A percentile compares a stretch with the other conserved stretches of the same genome.
Evolutionary conservation across 2,888 invertebrate genomes (phyloP).

Genomic region (Cephalotes varians): DNA sequence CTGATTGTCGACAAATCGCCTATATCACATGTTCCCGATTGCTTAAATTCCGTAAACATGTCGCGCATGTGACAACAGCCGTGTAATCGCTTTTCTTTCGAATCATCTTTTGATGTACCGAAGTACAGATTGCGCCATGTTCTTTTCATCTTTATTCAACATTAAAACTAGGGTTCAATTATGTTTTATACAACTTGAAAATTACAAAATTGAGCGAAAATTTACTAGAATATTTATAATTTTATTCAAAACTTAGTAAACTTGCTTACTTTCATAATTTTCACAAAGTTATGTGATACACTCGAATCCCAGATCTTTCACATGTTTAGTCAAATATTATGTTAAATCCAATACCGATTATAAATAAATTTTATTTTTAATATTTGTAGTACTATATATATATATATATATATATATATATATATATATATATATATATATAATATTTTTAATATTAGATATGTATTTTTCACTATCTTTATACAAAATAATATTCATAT

Average conservation of each 20-base stretch:
- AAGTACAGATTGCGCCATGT: background rate
- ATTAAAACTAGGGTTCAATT: background rate
- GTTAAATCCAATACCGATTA: background rate
- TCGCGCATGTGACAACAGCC: background rate
- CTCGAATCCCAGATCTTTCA: no score
- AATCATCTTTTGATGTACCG: background rate
- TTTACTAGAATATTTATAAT: no score
- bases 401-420: background rate
- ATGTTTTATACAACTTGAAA: no score
- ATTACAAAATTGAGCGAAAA: no score
- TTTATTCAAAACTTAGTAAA: no score
- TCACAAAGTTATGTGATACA: no score
- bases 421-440: background rate
- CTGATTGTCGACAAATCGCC: constrained; percentile 49
- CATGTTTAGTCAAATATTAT: background rate
- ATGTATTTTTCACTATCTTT: background rate
- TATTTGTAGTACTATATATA: no score
- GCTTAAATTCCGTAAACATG: constrained; percentile 19
- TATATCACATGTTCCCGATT: constrained; percentile 22
- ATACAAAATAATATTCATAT: background rate
- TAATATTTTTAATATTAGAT: no score
- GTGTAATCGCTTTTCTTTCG: background rate
- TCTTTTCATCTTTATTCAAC: background rate
- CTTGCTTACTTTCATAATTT: no score
- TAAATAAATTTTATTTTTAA: no score